Evolutionary conservation across 2,797 vertebrate genomes (phyloP).

Genomic region (Pseudochromis fuscus): DNA sequence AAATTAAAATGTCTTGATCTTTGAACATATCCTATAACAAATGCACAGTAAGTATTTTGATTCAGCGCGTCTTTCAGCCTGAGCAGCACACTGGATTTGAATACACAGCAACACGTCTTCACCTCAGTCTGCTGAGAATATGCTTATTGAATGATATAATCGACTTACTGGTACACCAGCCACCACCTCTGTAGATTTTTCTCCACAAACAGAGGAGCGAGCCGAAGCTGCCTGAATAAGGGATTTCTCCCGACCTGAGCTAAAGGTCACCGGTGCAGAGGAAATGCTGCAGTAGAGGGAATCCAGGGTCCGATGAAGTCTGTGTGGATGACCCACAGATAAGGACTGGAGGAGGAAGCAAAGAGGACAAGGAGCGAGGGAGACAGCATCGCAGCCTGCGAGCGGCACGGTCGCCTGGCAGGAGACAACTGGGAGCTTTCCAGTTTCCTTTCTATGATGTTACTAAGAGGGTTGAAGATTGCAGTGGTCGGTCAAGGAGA

Average conservation of each 20-base stretch:
- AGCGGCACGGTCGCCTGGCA: conserved; percentile 4
- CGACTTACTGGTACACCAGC: conserved; percentile 42
- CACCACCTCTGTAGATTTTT: conserved; percentile 30
- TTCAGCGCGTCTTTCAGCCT: conserved; percentile 28
- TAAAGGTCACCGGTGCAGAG: conserved; percentile 56
- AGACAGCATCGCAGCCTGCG: conserved; percentile 35
- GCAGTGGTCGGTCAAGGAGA: conserved; percentile 6
- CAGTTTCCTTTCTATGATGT: not conserved
- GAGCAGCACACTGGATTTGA: conserved; percentile 40
- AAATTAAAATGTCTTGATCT: conserved; percentile 16
- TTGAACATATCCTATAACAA: not conserved
- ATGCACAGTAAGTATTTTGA: not conserved
- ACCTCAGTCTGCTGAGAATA: conserved; percentile 49
- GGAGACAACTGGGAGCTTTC: conserved; percentile 22
- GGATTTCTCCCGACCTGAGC: conserved; percentile 62
- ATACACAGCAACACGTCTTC: conserved; percentile 11
- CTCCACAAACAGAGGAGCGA: conserved; percentile 29
- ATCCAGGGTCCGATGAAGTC: conserved; percentile 50
- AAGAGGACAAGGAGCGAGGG: conserved; percentile 43
- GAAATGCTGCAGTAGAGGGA: conserved; percentile 62
- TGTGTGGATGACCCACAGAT: conserved; percentile 58
- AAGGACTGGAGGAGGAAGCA: conserved; percentile 45
- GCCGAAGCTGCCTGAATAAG: conserved; percentile 60
- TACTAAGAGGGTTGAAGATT: conserved; percentile 17
- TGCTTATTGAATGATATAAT: conserved; percentile 60